Base-by-base conservation (phyloP, 2,797 vertebrate genomes). In the Myiotriccus ornatus region DNA sequence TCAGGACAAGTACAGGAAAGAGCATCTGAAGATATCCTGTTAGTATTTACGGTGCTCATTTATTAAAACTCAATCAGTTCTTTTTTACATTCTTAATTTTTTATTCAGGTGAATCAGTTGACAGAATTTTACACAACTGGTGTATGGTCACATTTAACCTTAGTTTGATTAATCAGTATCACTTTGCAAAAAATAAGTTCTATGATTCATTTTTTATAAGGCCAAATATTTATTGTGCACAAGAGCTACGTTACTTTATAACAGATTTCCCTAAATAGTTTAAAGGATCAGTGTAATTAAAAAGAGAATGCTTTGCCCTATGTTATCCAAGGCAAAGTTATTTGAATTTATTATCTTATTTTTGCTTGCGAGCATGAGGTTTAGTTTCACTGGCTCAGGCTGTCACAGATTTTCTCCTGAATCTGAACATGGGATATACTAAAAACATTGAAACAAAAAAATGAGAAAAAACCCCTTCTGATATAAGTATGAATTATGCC, bases 11-110 rank as follows among this genome's bases (percentile, higher is more conserved):
- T 21, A 65, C 16, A 55, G 37, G 55, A 91, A 69, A 55, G 17
- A 56, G 12, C 30, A 34, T 7, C 20, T 50, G 0, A 0, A n/a
- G n/a, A 39, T 1, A 13, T 7, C 39, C 7, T 21, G 19, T 70
- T 57, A 30, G 7, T 7, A 7, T 69, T 67, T 60, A 73, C 47
- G 7, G 7, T 91, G 12, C 46, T 77, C 5, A 13, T 63, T 28
- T 81, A 10, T 81, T 87, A 41, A 87, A 81, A 75, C 10, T 24
- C 39, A 83, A 55, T 8, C 6, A 70, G 3, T 6, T 27, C 6
- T 2, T 77, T n/a, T 83, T 67, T 3, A 7, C 8, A 14, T 9
- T 64, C 8, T 37, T 18, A 39, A 14, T 3, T 34, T 77, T 64
- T 70, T 32, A 5, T 73, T 80, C 35, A 35, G n/a, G 28, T 55